These are phyloP conservation scores for Zalophus californianus DNA, from an alignment of 2,797 vertebrate species.

Conservation along the genomic window DNA sequence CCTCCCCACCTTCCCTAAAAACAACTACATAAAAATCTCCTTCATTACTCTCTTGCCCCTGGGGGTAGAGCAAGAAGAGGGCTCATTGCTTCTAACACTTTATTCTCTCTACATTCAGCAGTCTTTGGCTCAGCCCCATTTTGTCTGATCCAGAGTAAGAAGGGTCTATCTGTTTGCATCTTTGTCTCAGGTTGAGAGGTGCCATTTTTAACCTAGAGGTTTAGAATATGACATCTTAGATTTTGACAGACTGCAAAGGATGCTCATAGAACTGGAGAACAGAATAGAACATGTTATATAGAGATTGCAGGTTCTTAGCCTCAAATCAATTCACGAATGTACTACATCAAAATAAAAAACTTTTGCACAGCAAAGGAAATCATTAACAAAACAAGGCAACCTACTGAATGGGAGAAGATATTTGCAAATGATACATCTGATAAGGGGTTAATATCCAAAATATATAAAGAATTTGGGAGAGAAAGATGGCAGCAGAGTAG, in stretches of 20 bases:
- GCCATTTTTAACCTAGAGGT: background rate
- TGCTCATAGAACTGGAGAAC: background rate
- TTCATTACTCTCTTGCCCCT: background rate
- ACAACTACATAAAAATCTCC: background rate
- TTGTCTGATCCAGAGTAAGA: background rate
- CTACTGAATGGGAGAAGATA: background rate
- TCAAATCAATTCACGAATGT: background rate
- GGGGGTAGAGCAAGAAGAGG: background rate
- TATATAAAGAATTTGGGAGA: background rate
- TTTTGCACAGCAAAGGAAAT: background rate
- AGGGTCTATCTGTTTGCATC: background rate
- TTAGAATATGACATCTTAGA: background rate
- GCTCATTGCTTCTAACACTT: background rate
- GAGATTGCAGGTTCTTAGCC: background rate
- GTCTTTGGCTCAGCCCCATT: background rate
- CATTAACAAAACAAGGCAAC: background rate
- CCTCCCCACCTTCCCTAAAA: background rate
- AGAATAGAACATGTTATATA: background rate
- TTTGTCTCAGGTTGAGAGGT: background rate
- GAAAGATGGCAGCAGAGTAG: background rate
- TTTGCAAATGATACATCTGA: background rate
- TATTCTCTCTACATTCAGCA: background rate
- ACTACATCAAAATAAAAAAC: background rate
- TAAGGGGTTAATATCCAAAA: background rate
- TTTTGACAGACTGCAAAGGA: background rate